Evolutionary conservation across 2,797 vertebrate species (phyloP).

Genomic region (Micromesistius poutassou): DNA sequence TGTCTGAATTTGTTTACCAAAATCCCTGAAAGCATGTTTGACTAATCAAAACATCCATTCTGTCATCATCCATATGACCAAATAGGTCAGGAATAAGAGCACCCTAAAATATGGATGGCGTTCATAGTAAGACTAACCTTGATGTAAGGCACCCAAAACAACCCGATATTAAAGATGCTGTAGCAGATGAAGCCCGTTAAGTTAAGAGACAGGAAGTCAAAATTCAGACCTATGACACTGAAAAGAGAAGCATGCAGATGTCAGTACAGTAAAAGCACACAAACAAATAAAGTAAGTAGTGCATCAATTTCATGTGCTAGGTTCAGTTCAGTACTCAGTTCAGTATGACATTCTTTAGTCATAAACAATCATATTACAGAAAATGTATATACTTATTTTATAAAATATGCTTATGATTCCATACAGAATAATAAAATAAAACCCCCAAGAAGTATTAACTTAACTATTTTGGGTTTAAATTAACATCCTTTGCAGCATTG

Average conservation of each 20-base stretch:
- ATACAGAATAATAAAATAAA: not conserved
- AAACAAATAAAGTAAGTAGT: not conserved
- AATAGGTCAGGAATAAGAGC: not conserved
- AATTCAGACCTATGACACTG: constrained; percentile 94
- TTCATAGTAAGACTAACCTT: constrained; percentile 68
- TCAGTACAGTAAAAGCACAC: not conserved
- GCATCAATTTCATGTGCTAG: not conserved
- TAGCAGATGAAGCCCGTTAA: constrained; percentile 92
- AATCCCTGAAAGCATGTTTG: not conserved
- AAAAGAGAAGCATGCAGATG: not conserved
- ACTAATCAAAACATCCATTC: not conserved
- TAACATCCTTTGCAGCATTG: too few species aligned
- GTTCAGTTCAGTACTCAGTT: not conserved
- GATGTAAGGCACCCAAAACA: constrained; percentile 87
- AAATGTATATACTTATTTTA: not conserved
- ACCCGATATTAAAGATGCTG: constrained; percentile 90
- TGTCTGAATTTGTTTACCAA: not conserved
- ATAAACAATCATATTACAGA: not conserved
- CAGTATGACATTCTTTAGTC: not conserved
- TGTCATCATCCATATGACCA: not conserved
- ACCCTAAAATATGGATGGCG: not conserved
- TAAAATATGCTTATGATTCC: not conserved
- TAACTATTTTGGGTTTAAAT: not conserved
- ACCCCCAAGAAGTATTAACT: not conserved
- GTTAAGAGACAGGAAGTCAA: constrained; percentile 92